These are phyloP conservation scores for Arenicola marina DNA, from an alignment of 2,888 invertebrate species.

Conservation along the genomic window DNA sequence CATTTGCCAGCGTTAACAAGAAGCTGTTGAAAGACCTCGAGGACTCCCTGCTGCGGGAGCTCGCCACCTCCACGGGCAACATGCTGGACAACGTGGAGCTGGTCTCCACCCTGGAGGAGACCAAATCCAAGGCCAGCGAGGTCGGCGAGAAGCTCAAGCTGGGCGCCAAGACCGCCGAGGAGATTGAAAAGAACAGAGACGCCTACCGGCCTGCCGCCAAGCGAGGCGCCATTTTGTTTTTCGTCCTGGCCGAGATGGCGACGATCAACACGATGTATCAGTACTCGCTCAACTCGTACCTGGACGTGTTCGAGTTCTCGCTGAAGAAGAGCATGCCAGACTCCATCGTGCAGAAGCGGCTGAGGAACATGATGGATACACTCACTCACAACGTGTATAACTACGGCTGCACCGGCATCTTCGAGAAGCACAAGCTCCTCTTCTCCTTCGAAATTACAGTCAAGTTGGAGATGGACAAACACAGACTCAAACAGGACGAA, in stretches of 20 bases:
- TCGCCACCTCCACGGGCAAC: conserved; percentile 85
- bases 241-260: conserved; percentile 88
- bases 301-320: conserved; percentile 82
- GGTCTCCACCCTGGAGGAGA: conserved; percentile 83
- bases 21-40: conserved; percentile 81
- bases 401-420: conserved; percentile 90
- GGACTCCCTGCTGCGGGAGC: conserved; percentile 80
- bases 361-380: conserved; percentile 81
- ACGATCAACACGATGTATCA: conserved; percentile 90
- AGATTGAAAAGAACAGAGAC: conserved; percentile 82
- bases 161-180: conserved; percentile 75
- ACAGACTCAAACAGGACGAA: conserved; percentile 70
- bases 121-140: conserved; percentile 83
- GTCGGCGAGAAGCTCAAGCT: conserved; percentile 77
- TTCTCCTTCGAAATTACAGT: conserved; percentile 90
- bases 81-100: conserved; percentile 91
- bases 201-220: conserved; percentile 84
- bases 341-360: conserved; percentile 73
- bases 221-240: conserved; percentile 87
- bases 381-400: conserved; percentile 87
- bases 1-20: conserved; percentile 73
- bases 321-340: conserved; percentile 83
- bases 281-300: conserved; percentile 82
- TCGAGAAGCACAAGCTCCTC: conserved; percentile 86
- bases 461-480: conserved; percentile 76